Conservation (phyloP, 2,888 invertebrate species). For the Erynnis tages region DNA sequence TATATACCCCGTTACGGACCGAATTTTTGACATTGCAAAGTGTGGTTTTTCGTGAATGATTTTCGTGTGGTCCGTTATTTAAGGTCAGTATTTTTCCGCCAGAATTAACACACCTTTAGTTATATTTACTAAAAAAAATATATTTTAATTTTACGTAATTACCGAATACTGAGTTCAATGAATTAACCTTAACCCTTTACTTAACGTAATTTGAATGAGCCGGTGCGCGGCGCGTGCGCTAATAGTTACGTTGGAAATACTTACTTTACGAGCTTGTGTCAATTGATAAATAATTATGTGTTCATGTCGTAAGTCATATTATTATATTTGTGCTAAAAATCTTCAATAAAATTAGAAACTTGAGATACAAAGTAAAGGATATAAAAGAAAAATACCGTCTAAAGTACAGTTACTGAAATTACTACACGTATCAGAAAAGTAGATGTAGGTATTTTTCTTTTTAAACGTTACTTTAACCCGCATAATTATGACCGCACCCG, state of each 20-base stretch:
- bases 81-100: conserved; percentile 54
- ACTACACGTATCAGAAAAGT: no score
- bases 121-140: no score
- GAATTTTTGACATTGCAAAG: conserved; percentile 49
- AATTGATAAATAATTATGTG: conserved; percentile 11
- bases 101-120: no score
- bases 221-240: conserved; percentile 17
- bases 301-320: background rate
- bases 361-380: no score
- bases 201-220: conserved; percentile 33
- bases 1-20: no score
- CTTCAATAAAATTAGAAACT: background rate
- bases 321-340: background rate
- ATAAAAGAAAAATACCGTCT: no score
- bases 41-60: conserved; percentile 49
- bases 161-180: conserved; percentile 36
- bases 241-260: background rate
- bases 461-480: no score
- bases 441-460: no score
- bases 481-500: no score
- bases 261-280: background rate
- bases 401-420: no score
- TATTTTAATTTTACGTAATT: background rate
- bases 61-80: conserved; percentile 53
- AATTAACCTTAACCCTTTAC: conserved; percentile 37